Evolutionary conservation across 2,113 vertebrate species (phyloP).

Genomic region (Acinonyx jubatus): DNA sequence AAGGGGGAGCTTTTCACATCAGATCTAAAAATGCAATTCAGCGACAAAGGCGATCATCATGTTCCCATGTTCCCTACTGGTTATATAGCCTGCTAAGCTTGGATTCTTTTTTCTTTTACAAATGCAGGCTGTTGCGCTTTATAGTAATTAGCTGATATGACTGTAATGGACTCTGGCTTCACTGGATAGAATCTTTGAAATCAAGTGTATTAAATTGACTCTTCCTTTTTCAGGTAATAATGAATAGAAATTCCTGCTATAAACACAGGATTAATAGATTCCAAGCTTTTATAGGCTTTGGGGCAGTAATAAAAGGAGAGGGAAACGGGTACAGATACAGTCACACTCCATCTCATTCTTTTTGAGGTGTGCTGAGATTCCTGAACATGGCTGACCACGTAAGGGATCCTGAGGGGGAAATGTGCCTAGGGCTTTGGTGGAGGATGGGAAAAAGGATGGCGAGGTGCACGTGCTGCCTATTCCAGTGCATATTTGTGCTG

Average conservation of each 20-base stretch:
- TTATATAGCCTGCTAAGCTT: not conserved
- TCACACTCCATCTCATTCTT: not conserved
- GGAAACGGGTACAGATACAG: not conserved
- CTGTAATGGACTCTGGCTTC: slow-evolving; percentile 24
- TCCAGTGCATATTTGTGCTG: not conserved
- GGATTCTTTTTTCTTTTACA: slow-evolving; percentile 29
- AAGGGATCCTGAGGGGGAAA: not conserved
- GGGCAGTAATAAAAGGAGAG: not conserved
- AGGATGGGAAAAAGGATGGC: rapidly evolving
- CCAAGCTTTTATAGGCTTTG: slow-evolving; percentile 52
- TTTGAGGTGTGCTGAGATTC: not conserved
- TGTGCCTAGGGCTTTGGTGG: not conserved
- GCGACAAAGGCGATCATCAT: not conserved
- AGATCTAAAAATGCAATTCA: slow-evolving; percentile 57
- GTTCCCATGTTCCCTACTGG: not conserved
- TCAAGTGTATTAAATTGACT: slow-evolving; percentile 8
- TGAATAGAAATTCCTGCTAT: slow-evolving; percentile 58
- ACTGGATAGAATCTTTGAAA: slow-evolving; percentile 46
- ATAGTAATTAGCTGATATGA: slow-evolving; percentile 47
- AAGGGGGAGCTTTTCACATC: slow-evolving; percentile 43
- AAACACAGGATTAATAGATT: slow-evolving; percentile 21
- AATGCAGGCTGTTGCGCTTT: slow-evolving; percentile 52
- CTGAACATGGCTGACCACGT: not conserved
- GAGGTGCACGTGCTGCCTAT: not conserved
- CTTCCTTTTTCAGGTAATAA: slow-evolving; percentile 51